Conservation (phyloP, 2,797 vertebrate species). For the Galaxias olidus region DNA sequence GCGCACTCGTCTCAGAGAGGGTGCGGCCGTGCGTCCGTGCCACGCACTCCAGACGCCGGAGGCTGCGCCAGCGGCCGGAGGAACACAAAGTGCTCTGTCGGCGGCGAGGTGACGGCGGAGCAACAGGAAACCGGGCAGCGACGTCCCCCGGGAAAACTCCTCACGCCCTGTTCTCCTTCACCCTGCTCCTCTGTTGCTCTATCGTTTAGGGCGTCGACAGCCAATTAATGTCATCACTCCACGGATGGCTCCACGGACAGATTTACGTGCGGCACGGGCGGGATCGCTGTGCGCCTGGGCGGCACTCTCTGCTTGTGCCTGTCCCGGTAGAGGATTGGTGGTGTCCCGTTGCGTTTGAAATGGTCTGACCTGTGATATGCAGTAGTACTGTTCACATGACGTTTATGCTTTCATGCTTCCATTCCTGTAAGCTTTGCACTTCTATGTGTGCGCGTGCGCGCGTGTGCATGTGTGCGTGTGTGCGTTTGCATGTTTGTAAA, state of each 20-base stretch:
- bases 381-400: no score
- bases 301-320: slow-evolving; percentile 47
- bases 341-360: slow-evolving; percentile 4
- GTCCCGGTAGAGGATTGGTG: slow-evolving; percentile 36
- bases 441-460: slow-evolving; percentile 8
- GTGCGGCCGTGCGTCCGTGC: not conserved
- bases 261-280: slow-evolving; percentile 62
- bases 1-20: slow-evolving; percentile 5
- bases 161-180: slow-evolving; percentile 56
- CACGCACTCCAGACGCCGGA: slow-evolving; percentile 37
- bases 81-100: slow-evolving; percentile 57
- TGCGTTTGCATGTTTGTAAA: not conserved
- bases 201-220: slow-evolving; percentile 70
- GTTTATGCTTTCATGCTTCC: not conserved
- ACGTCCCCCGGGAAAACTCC: slow-evolving; percentile 49
- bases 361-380: no score
- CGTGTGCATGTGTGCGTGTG: slow-evolving; percentile 13
- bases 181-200: slow-evolving; percentile 52
- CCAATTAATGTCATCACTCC: slow-evolving; percentile 74
- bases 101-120: slow-evolving; percentile 58
- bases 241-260: slow-evolving; percentile 70
- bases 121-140: slow-evolving; percentile 56
- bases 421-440: not conserved
- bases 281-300: slow-evolving; percentile 64
- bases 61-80: slow-evolving; percentile 38